These are phyloP conservation scores for Dascillus cervinus DNA, from an alignment of 2,888 invertebrate genomes.

Conservation along the genomic window DNA sequence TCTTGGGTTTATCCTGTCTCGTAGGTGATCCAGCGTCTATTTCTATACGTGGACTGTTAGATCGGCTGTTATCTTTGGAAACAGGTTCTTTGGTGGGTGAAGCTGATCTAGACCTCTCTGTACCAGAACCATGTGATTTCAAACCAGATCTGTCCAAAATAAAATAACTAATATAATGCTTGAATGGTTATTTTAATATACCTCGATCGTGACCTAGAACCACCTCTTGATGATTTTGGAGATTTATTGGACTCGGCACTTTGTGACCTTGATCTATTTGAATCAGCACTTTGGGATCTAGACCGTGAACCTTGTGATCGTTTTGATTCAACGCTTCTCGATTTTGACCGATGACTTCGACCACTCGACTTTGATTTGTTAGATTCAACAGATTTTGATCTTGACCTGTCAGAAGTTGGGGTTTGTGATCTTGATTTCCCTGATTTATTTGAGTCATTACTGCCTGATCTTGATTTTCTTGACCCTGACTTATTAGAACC, in stretches of 20 bases:
- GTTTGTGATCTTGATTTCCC: too few relatives aligned
- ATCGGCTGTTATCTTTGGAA: conserved; percentile 26
- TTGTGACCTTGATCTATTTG: conserved; percentile 25
- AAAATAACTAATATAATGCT: too few relatives aligned
- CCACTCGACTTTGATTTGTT: conserved; percentile 41
- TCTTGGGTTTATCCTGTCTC: conserved; percentile 38
- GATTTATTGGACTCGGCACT: conserved; percentile 32
- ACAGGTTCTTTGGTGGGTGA: conserved; percentile 14
- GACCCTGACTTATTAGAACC: conserved; percentile 14
- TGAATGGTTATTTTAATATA: too few relatives aligned
- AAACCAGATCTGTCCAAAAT: conserved; percentile 19
- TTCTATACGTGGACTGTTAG: conserved; percentile 45
- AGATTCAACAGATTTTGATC: conserved; percentile 21
- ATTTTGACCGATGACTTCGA: conserved; percentile 24
- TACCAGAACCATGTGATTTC: conserved; percentile 20
- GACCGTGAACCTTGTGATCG: conserved; percentile 24
- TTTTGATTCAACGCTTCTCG: conserved; percentile 17
- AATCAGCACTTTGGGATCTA: conserved; percentile 15
- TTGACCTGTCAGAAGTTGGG: conserved; percentile 15
- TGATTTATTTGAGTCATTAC: too few relatives aligned
- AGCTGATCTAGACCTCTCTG: conserved; percentile 24
- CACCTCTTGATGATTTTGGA: conserved; percentile 15
- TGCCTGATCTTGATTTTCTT: conserved; percentile 20
- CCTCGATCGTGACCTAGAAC: conserved; percentile 17
- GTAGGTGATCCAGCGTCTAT: conserved; percentile 40